Evolutionary conservation across 1,140 invertebrate genomes (phyloP).

Genomic region (Plodia interpunctella): DNA sequence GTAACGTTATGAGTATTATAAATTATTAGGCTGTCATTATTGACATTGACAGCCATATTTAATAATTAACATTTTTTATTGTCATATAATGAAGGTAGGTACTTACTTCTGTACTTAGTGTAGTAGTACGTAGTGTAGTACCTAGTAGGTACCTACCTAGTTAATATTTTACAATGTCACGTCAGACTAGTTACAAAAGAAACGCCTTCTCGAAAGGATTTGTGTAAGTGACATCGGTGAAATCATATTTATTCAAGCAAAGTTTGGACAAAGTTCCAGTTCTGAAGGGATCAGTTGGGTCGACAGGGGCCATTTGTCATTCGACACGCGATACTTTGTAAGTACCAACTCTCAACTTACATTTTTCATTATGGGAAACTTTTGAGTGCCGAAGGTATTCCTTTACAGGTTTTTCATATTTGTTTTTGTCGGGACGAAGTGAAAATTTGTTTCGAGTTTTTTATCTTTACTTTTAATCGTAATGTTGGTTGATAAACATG

Average conservation of each 20-base stretch:
- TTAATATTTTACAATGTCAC: neutral
- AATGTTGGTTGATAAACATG: too few species aligned
- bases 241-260: conserved; percentile 35
- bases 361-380: conserved; percentile 52
- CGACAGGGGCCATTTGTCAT: conserved; percentile 41
- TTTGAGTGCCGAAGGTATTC: conserved; percentile 21
- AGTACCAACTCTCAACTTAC: conserved; percentile 44
- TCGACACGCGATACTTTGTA: conserved; percentile 46
- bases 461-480: too few species aligned
- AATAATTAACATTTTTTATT: too few species aligned
- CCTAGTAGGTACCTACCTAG: neutral
- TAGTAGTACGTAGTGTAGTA: too few species aligned
- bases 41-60: too few species aligned
- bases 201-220: conserved; percentile 3
- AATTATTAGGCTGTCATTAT: too few species aligned
- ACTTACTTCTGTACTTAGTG: too few species aligned
- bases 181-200: neutral
- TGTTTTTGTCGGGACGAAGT: too few species aligned
- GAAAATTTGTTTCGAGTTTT: too few species aligned
- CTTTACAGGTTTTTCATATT: neutral
- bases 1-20: too few species aligned
- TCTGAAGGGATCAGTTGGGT: conserved; percentile 30
- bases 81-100: too few species aligned
- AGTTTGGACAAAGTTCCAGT: conserved; percentile 22
- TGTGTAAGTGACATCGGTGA: conserved; percentile 6